phyloP scores from a whole-genome alignment of 2,797 vertebrate species.

The Echiichthys vipera region DNA sequence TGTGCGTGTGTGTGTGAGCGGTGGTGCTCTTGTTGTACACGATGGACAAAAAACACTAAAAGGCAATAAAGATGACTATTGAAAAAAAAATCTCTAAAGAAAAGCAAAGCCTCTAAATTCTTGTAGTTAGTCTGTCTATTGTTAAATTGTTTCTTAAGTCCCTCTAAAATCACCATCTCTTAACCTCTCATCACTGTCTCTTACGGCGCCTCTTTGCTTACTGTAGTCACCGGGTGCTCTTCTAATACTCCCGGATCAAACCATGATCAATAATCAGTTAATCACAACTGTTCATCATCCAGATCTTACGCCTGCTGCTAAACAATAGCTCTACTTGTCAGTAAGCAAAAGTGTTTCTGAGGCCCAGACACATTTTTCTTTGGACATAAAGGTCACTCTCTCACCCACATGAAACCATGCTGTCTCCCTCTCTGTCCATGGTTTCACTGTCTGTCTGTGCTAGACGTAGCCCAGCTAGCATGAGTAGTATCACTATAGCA shows the following conservation, averaged over 20 bases:
- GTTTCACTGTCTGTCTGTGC: slow-evolving; percentile 80
- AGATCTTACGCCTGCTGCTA: slow-evolving; percentile 93
- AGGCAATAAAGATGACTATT: slow-evolving; percentile 99
- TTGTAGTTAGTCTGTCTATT: slow-evolving; percentile 84
- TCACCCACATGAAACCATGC: slow-evolving; percentile 79
- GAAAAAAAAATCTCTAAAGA: slow-evolving; percentile 79
- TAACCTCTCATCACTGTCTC: slow-evolving; percentile 95
- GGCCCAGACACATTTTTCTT: slow-evolving; percentile 64
- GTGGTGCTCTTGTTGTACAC: slow-evolving; percentile 80
- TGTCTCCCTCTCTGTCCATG: slow-evolving; percentile 76
- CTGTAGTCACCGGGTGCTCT: slow-evolving; percentile 83
- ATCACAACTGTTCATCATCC: slow-evolving; percentile 78
- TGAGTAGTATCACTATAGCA: slow-evolving; percentile 80
- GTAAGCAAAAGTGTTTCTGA: slow-evolving; percentile 54
- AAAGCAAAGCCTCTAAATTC: slow-evolving; percentile 82
- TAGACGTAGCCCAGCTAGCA: slow-evolving; percentile 78
- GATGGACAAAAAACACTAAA: slow-evolving; percentile 87
- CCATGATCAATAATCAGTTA: slow-evolving; percentile 79
- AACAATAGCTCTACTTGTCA: slow-evolving; percentile 84
- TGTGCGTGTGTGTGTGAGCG: slow-evolving; percentile 57
- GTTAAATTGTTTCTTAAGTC: slow-evolving; percentile 81
- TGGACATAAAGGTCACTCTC: slow-evolving; percentile 75
- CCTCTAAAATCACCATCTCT: slow-evolving; percentile 92
- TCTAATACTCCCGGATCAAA: slow-evolving; percentile 92
- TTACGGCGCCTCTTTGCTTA: slow-evolving; percentile 93